Conservation (phyloP, 2,888 invertebrate genomes). For the Abscondita cerata region DNA sequence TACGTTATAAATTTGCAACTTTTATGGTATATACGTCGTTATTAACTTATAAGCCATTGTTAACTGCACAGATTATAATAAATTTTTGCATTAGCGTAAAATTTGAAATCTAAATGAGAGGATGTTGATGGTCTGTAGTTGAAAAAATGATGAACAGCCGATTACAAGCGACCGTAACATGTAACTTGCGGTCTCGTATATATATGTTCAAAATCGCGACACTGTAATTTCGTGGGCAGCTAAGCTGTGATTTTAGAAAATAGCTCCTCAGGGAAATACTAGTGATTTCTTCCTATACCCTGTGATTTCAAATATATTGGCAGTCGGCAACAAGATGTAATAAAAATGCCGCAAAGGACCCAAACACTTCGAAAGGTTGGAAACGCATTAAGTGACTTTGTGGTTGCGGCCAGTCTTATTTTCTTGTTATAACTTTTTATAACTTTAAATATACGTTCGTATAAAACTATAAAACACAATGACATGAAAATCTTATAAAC, state of each 20-base stretch:
- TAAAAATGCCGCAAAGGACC: constrained; percentile 50
- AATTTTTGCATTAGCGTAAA: background rate
- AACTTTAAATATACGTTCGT: constrained; percentile 28
- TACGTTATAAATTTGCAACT: constrained; percentile 21
- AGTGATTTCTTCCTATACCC: constrained; percentile 54
- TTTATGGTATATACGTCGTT: constrained; percentile 1
- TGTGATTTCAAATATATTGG: constrained; percentile 62
- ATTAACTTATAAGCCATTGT: constrained; percentile 10
- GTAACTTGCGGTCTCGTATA: constrained; percentile 41
- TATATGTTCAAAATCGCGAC: constrained; percentile 49
- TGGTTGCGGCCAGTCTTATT: constrained; percentile 38
- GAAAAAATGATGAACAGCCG: constrained; percentile 35
- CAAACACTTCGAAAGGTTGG: constrained; percentile 43
- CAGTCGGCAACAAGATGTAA: constrained; percentile 60
- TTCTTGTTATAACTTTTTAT: constrained; percentile 48
- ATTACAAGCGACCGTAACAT: constrained; percentile 36
- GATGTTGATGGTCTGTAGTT: constrained; percentile 20
- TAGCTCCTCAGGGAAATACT: constrained; percentile 57
- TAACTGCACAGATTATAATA: constrained; percentile 8
- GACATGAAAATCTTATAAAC: constrained; percentile 4
- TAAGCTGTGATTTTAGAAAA: constrained; percentile 59
- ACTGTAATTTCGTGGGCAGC: constrained; percentile 59
- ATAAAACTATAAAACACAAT: constrained; percentile 15
- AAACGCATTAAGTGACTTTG: constrained; percentile 46
- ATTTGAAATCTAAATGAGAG: constrained; percentile 19